Conservation (phyloP, 2,113 vertebrate genomes). For the Notiomystis cincta region DNA sequence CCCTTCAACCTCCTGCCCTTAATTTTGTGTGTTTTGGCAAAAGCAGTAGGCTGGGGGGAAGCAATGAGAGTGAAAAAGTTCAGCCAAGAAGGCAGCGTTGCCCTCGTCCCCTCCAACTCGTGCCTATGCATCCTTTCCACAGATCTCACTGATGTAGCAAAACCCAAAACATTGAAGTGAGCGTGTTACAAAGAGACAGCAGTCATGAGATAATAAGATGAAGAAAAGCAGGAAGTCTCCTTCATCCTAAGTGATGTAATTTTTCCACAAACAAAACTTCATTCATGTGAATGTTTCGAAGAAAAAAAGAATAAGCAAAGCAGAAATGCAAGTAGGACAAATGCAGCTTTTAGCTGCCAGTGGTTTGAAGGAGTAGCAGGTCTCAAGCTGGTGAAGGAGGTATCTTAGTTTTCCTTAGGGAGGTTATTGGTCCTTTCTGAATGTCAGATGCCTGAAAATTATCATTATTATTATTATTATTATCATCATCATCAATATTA, state of each 20-base stretch:
- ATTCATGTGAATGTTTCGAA: not conserved
- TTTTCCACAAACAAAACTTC: slow-evolving; percentile 11
- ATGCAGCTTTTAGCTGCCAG: not conserved
- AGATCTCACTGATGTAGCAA: not conserved
- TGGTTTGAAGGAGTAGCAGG: not conserved
- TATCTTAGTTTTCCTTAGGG: not conserved
- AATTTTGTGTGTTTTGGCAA: not conserved
- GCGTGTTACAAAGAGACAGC: not conserved
- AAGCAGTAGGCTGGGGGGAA: not conserved
- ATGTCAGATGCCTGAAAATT: not conserved
- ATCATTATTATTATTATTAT: no score
- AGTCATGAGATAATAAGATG: not conserved
- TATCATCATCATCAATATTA: not conserved
- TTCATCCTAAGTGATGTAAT: not conserved
- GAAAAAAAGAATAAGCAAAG: not conserved
- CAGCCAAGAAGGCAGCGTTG: not conserved
- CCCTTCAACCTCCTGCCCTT: not conserved
- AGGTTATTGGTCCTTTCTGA: not conserved
- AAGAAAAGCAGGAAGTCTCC: slow-evolving; percentile 12
- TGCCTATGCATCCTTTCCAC: accelerated
- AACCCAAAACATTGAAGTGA: not conserved
- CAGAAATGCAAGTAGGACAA: not conserved
- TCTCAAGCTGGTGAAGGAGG: not conserved
- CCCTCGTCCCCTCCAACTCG: not conserved
- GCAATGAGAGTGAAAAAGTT: not conserved